These are phyloP conservation scores for Epinotia demarniana DNA, from an alignment of 2,888 invertebrate genomes.

Conservation along the genomic window DNA sequence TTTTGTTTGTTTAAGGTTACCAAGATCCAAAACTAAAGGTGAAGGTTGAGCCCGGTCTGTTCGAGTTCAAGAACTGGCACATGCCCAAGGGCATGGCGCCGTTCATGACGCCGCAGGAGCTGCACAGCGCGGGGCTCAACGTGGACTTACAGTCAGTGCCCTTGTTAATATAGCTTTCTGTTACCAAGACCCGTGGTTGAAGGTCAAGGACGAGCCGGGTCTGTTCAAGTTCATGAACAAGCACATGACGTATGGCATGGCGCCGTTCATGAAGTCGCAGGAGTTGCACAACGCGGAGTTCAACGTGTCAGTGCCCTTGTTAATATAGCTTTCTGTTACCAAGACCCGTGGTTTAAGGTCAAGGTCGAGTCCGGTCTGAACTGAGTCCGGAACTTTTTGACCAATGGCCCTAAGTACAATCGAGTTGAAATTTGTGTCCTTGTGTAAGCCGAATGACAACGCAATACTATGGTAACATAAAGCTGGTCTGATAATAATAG, in stretches of 20 bases:
- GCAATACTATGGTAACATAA: too few species aligned
- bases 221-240: constrained; percentile 97
- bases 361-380: too few species aligned
- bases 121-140: constrained; percentile 89
- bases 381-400: too few species aligned
- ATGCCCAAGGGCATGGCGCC: constrained; percentile 88
- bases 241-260: constrained; percentile 90
- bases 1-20: constrained; percentile 72
- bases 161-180: neutral
- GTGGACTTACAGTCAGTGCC: constrained; percentile 87
- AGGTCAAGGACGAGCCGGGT: constrained; percentile 93
- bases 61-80: constrained; percentile 98
- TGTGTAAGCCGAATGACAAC: too few species aligned
- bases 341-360: too few species aligned
- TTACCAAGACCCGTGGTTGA: constrained; percentile 76
- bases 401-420: too few species aligned
- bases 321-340: too few species aligned
- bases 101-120: constrained; percentile 91
- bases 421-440: too few species aligned
- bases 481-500: too few species aligned
- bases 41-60: constrained; percentile 94
- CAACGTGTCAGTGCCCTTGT: constrained; percentile 86
- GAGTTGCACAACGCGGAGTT: constrained; percentile 90
- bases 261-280: constrained; percentile 90
- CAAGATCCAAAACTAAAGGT: constrained; percentile 86